Conservation (phyloP, 2,797 vertebrate genomes). For the Fistularia tabacaria region DNA sequence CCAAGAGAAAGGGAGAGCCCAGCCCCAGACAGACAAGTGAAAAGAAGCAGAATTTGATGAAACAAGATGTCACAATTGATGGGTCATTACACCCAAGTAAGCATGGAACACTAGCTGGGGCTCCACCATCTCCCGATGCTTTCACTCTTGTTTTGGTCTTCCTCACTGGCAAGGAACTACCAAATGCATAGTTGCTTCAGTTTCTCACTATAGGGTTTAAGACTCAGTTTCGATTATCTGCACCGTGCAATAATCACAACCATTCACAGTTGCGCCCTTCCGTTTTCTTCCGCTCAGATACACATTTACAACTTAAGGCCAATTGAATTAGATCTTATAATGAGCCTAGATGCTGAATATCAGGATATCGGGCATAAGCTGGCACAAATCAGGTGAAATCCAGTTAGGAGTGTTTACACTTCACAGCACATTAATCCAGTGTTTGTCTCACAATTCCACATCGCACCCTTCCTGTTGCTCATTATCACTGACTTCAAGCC, state of each 20-base stretch:
- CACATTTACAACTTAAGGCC: slow-evolving; percentile 56
- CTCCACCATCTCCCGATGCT: slow-evolving; percentile 47
- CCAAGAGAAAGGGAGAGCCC: slow-evolving; percentile 47
- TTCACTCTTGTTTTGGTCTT: slow-evolving; percentile 61
- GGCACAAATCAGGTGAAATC: slow-evolving; percentile 71
- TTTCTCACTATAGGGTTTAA: slow-evolving; percentile 27
- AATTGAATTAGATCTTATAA: slow-evolving; percentile 57
- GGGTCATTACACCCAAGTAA: slow-evolving; percentile 94
- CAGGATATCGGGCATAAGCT: slow-evolving; percentile 56
- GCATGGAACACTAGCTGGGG: slow-evolving; percentile 83
- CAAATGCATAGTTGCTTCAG: slow-evolving; percentile 11
- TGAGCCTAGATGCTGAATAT: slow-evolving; percentile 53
- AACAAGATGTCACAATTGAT: slow-evolving; percentile 90
- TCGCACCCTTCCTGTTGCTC: slow-evolving; percentile 53
- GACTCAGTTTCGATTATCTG: slow-evolving; percentile 38
- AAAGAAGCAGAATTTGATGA: slow-evolving; percentile 95
- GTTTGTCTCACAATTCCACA: slow-evolving; percentile 32
- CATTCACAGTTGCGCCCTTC: slow-evolving; percentile 37
- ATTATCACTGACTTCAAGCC: slow-evolving; percentile 48
- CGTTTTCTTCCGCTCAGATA: slow-evolving; percentile 33
- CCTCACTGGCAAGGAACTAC: slow-evolving; percentile 34
- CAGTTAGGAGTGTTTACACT: slow-evolving; percentile 65
- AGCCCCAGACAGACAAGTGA: slow-evolving; percentile 82
- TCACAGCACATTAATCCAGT: slow-evolving; percentile 48
- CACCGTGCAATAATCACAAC: slow-evolving; percentile 22